These are phyloP conservation scores for Chascanopsetta lugubris DNA, from an alignment of 2,113 vertebrate genomes.

Conservation along the genomic window DNA sequence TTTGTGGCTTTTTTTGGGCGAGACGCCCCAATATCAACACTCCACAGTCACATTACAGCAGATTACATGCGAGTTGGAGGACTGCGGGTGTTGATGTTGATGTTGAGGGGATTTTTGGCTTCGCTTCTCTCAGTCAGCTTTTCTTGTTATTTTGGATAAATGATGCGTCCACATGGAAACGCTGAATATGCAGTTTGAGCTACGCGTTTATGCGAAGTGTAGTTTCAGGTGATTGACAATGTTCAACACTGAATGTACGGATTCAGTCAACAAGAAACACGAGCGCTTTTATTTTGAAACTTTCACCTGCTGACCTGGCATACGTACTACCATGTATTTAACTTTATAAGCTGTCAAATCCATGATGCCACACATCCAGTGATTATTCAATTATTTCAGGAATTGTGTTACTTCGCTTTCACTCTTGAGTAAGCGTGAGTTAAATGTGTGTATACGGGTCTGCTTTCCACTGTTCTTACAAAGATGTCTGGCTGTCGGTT, in stretches of 20 bases:
- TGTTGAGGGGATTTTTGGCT: background rate
- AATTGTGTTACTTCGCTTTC: background rate
- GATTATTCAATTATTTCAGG: background rate
- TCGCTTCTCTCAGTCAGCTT: background rate
- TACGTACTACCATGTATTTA: background rate
- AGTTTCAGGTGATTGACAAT: no score
- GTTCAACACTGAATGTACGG: no score
- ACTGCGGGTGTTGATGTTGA: background rate
- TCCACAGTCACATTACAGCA: background rate
- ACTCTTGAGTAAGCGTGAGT: background rate
- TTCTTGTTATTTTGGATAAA: background rate
- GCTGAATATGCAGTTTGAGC: no score
- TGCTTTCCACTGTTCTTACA: background rate
- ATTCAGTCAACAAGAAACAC: no score
- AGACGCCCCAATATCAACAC: no score
- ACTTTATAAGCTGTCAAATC: background rate
- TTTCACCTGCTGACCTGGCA: slow-evolving; percentile 8
- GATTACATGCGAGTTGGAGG: background rate
- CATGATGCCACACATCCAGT: background rate
- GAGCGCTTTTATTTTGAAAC: slow-evolving; percentile 11
- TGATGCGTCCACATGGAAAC: no score
- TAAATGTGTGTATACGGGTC: no score
- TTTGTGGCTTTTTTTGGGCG: no score
- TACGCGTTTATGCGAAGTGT: no score
- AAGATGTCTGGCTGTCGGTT: background rate